Conservation (phyloP, 2,113 vertebrate species). For the Colistium nudipinnis region DNA sequence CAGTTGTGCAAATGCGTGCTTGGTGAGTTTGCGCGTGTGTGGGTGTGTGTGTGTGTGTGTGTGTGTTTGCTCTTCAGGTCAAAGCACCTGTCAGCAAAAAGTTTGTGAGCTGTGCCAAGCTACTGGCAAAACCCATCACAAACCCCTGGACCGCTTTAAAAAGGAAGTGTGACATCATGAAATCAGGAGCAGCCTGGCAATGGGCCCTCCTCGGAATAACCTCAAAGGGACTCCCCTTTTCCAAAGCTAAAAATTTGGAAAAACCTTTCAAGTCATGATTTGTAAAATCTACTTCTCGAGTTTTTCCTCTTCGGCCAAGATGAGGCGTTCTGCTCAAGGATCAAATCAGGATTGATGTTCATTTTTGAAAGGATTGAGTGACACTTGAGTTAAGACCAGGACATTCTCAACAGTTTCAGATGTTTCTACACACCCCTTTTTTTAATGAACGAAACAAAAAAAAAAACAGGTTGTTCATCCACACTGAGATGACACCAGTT, state of each 20-base stretch:
- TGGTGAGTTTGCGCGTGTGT: too few relatives aligned
- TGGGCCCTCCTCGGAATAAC: background rate
- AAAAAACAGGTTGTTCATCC: slow-evolving; percentile 28
- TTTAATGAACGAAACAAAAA: background rate
- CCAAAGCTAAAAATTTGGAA: slow-evolving; percentile 17
- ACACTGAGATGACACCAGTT: slow-evolving; percentile 28
- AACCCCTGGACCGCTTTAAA: slow-evolving; percentile 34
- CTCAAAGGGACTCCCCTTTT: slow-evolving; percentile 16
- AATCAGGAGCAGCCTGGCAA: slow-evolving; percentile 12
- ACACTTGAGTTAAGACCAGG: background rate
- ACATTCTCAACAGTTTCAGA: background rate
- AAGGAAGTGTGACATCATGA: slow-evolving; percentile 32
- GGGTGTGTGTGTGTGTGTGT: background rate
- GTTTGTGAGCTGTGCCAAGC: slow-evolving; percentile 36
- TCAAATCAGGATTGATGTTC: background rate
- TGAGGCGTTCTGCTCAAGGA: background rate
- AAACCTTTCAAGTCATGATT: slow-evolving; percentile 30
- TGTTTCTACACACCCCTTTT: background rate
- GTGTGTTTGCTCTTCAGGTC: slow-evolving; percentile 34
- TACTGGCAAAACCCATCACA: slow-evolving; percentile 26
- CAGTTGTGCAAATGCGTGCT: slow-evolving; percentile 25
- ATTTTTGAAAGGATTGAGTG: slow-evolving; percentile 9
- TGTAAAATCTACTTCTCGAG: slow-evolving; percentile 5
- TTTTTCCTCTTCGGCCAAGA: slow-evolving; percentile 24
- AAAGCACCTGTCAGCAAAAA: slow-evolving; percentile 43